Conservation (phyloP, 2,888 invertebrate species). For the Agelastica alni region DNA sequence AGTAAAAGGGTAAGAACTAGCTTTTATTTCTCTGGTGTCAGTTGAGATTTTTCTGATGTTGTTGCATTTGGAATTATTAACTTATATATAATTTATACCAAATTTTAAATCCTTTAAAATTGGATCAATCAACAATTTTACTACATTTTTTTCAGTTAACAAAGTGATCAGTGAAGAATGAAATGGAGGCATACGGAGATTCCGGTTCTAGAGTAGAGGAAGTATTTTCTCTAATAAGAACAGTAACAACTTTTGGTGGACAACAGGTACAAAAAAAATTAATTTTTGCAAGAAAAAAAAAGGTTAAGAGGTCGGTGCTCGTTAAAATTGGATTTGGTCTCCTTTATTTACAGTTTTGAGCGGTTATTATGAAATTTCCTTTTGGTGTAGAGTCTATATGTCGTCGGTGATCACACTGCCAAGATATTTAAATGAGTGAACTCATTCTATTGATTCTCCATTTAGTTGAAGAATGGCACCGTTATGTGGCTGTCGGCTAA, state of each 20-base stretch:
- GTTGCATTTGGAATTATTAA: no score
- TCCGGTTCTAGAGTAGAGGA: conserved; percentile 80
- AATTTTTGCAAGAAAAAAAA: conserved; percentile 65
- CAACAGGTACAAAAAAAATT: conserved; percentile 70
- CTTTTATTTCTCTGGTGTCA: conserved; percentile 75
- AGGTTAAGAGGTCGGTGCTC: conserved; percentile 70
- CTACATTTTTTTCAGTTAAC: conserved; percentile 60
- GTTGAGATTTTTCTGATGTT: no score
- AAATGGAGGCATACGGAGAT: conserved; percentile 72
- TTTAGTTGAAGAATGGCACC: neutral
- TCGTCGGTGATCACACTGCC: neutral
- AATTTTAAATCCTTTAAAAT: no score
- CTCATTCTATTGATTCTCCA: no score
- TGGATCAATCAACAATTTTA: neutral
- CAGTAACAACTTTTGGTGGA: conserved; percentile 80
- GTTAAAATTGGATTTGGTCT: conserved; percentile 72
- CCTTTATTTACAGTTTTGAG: conserved; percentile 79
- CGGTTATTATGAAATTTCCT: conserved; percentile 75
- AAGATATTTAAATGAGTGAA: no score
- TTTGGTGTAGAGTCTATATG: conserved; percentile 85
- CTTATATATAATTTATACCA: no score
- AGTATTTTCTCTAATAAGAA: conserved; percentile 73
- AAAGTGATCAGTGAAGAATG: conserved; percentile 66
- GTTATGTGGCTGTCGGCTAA: neutral
- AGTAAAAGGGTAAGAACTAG: conserved; percentile 82